These are phyloP conservation scores for Bothrops jararaca DNA, from an alignment of 2,113 vertebrate species.

Conservation along the genomic window DNA sequence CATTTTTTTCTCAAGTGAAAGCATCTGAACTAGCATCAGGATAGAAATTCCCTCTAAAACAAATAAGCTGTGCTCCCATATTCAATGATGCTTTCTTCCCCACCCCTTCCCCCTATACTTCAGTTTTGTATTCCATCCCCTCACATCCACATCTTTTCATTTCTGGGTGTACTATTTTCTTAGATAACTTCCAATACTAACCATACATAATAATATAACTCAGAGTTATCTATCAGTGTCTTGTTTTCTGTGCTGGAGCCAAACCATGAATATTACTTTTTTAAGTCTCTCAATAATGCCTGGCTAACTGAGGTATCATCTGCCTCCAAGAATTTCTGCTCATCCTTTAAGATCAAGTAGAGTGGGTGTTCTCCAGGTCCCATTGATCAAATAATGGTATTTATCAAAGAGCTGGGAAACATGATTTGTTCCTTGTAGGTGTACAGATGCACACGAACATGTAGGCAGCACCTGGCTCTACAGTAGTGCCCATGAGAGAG, in stretches of 20 bases:
- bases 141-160: not conserved
- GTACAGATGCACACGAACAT: too few relatives aligned
- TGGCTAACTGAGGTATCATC: not conserved
- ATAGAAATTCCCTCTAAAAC: too few relatives aligned
- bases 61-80: too few relatives aligned
- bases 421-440: not conserved
- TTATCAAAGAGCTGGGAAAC: not conserved
- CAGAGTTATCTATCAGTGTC: not conserved
- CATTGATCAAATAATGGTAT: not conserved
- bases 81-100: too few relatives aligned
- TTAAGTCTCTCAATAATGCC: not conserved
- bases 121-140: too few relatives aligned
- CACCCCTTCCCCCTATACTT: too few relatives aligned
- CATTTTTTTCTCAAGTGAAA: too few relatives aligned
- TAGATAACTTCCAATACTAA: not conserved
- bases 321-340: not conserved
- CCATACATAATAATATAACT: not conserved
- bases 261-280: not conserved
- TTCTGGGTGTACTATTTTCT: not conserved
- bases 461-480: too few relatives aligned
- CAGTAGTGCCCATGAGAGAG: too few relatives aligned
- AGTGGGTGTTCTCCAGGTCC: not conserved
- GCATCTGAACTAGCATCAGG: too few relatives aligned
- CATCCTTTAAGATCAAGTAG: not conserved
- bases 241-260: not conserved